phyloP scores from a whole-genome alignment of 1,140 invertebrate species.

The Zophobas atratus region DNA sequence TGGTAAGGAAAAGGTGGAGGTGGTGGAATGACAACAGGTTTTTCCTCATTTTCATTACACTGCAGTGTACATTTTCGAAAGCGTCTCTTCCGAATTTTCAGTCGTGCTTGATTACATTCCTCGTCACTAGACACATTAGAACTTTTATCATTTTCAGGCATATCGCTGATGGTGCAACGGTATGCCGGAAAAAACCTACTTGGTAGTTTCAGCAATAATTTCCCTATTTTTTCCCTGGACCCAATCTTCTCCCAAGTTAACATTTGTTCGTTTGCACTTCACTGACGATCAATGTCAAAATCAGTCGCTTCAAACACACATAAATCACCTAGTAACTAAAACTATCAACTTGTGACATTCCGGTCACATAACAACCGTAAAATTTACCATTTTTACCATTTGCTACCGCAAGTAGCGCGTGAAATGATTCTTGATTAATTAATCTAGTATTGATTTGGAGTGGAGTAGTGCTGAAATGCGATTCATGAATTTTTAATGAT shows the following conservation, averaged over 20 bases:
- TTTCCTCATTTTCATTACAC: neutral
- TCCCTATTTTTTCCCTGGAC: conserved; percentile 9
- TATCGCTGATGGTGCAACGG: neutral
- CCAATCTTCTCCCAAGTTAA: conserved; percentile 10
- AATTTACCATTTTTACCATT: neutral
- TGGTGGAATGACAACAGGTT: neutral
- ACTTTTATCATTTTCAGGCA: conserved; percentile 4
- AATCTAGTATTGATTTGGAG: neutral
- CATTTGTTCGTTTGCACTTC: neutral
- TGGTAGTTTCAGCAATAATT: conserved; percentile 14
- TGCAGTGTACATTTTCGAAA: neutral
- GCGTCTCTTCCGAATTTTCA: conserved; percentile 3
- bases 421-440: conserved; percentile 21
- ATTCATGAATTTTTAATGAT: conserved; percentile 31
- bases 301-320: conserved; percentile 1
- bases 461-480: conserved; percentile 1
- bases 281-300: conserved; percentile 23
- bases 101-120: neutral
- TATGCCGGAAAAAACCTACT: conserved; percentile 16
- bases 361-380: conserved; percentile 10
- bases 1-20: conserved; percentile 36
- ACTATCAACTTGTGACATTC: conserved; percentile 9
- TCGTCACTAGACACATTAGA: conserved; percentile 9
- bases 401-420: neutral
- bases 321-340: conserved; percentile 26